Conservation (phyloP, 1,140 invertebrate species). For the Chionoecetes opilio region DNA sequence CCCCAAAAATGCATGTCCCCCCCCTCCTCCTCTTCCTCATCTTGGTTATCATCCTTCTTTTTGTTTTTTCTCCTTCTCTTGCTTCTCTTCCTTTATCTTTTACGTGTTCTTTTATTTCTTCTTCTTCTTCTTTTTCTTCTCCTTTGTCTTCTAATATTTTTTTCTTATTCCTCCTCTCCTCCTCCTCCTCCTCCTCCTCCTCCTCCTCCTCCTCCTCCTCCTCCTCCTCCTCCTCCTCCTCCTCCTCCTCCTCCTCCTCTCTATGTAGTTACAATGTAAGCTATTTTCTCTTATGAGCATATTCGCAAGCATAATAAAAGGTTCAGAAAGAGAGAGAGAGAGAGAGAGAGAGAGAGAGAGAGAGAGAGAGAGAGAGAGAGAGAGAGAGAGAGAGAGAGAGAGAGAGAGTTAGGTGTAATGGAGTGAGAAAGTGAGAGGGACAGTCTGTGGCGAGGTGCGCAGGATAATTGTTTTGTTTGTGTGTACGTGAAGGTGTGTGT, state of each 20-base stretch:
- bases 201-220: neutral
- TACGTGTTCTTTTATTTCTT: neutral
- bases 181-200: too few relatives aligned
- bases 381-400: neutral
- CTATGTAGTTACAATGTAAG: neutral
- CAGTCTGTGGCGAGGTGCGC: neutral
- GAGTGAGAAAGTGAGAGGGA: constrained; percentile 22
- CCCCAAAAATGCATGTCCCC: neutral
- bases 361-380: constrained; percentile 34
- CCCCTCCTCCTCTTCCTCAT: too few relatives aligned
- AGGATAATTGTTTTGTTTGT: constrained; percentile 2
- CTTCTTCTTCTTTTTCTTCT: neutral
- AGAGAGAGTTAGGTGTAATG: neutral
- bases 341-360: constrained; percentile 23
- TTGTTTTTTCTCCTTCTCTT: too few relatives aligned
- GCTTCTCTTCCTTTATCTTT: neutral
- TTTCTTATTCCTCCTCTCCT: neutral
- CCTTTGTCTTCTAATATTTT: neutral
- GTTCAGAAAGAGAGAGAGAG: neutral
- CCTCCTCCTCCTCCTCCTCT: constrained; percentile 9
- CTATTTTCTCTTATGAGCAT: neutral
- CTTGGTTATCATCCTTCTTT: too few relatives aligned
- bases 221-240: neutral
- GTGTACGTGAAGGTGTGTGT: neutral
- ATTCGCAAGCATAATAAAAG: neutral